These are phyloP conservation scores for Polydrusus cervinus DNA, from an alignment of 2,888 invertebrate genomes.

Conservation along the genomic window DNA sequence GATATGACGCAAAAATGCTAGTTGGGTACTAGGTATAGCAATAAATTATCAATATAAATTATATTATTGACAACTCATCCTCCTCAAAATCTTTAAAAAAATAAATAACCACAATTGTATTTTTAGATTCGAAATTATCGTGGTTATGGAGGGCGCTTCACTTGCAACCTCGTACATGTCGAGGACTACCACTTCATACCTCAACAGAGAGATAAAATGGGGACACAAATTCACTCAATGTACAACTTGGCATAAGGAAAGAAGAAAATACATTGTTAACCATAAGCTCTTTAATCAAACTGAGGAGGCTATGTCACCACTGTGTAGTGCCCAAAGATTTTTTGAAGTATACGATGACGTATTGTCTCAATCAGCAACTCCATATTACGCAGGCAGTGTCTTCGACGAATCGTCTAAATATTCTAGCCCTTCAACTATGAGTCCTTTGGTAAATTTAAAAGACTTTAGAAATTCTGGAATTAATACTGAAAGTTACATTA, in stretches of 20 bases:
- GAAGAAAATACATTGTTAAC: constrained; percentile 77
- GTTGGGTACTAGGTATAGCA: too few relatives aligned
- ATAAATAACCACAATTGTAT: background rate
- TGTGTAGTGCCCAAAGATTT: constrained; percentile 90
- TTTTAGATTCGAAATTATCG: constrained; percentile 85
- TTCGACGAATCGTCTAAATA: constrained; percentile 37
- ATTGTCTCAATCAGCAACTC: constrained; percentile 15
- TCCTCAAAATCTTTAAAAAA: background rate
- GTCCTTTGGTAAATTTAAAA: constrained; percentile 26
- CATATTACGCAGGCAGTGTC: constrained; percentile 19
- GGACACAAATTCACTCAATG: constrained; percentile 82
- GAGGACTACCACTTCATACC: constrained; percentile 84
- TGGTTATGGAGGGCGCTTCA: constrained; percentile 87
- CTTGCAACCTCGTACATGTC: constrained; percentile 84
- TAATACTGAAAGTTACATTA: constrained; percentile 21
- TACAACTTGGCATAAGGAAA: constrained; percentile 73
- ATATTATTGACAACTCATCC: too few relatives aligned
- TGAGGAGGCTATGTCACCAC: constrained; percentile 82
- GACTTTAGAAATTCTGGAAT: constrained; percentile 27
- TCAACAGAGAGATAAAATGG: constrained; percentile 88
- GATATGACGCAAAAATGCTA: too few relatives aligned
- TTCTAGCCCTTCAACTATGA: constrained; percentile 49
- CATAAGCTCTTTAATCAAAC: constrained; percentile 78
- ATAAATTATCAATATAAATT: too few relatives aligned
- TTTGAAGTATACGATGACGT: constrained; percentile 75